phyloP scores from a whole-genome alignment of 1,140 invertebrate species.

The Oscheius sp. region DNA sequence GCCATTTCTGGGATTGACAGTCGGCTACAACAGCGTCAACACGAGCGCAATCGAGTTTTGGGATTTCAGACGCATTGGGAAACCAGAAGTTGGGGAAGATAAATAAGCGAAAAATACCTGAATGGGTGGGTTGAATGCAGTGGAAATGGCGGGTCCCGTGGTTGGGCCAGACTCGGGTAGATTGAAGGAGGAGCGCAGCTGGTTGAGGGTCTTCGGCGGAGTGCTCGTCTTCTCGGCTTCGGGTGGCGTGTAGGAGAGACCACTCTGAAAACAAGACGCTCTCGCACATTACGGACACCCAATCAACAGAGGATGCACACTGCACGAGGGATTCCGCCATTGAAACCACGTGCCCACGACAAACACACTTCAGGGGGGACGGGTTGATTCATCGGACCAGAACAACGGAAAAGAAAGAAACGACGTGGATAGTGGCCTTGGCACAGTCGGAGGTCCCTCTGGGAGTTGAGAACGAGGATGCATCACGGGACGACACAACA shows the following conservation, averaged over 20 bases:
- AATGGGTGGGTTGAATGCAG: not conserved
- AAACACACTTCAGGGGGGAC: not conserved
- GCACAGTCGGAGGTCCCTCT: too few species aligned
- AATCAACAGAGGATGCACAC: slow-evolving; percentile 13
- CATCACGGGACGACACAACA: not conserved
- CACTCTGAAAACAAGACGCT: slow-evolving; percentile 38
- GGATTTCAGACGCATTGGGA: too few species aligned
- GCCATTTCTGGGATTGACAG: not conserved
- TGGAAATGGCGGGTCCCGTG: slow-evolving; percentile 6
- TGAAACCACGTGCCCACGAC: not conserved
- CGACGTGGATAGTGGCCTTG: too few species aligned
- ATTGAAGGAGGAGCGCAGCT: slow-evolving; percentile 50
- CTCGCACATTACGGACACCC: not conserved
- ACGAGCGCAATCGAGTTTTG: too few species aligned
- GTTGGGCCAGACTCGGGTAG: slow-evolving; percentile 38
- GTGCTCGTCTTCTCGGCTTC: slow-evolving; percentile 1
- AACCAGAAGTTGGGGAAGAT: not conserved
- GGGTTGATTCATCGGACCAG: not conserved
- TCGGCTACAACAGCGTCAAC: not conserved
- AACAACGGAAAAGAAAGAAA: not conserved
- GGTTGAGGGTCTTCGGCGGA: slow-evolving; percentile 44
- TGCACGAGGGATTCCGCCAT: not conserved
- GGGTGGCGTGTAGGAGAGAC: slow-evolving; percentile 36
- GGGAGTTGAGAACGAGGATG: too few species aligned
- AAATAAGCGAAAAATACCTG: not conserved